Conservation (phyloP, 2,888 invertebrate species). For the Polylopha cassiicola region DNA sequence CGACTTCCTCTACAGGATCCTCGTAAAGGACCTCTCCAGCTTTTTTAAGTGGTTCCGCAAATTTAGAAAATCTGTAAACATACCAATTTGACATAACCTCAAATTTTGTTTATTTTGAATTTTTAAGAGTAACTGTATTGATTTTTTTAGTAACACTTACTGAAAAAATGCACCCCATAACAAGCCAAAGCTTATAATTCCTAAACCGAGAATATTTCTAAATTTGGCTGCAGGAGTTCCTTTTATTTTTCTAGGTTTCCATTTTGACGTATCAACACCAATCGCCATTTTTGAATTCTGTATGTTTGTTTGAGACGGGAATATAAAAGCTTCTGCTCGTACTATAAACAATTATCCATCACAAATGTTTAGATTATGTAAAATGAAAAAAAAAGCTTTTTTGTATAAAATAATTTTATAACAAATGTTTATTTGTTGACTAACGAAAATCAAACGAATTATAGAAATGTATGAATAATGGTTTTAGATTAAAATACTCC, state of each 20-base stretch:
- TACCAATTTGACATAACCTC: constrained; percentile 33
- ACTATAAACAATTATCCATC: too few relatives aligned
- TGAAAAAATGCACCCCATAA: constrained; percentile 63
- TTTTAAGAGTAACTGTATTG: background rate
- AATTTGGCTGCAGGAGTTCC: constrained; percentile 80
- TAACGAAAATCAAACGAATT: too few relatives aligned
- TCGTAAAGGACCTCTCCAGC: constrained; percentile 48
- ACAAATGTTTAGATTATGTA: too few relatives aligned
- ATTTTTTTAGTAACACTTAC: constrained; percentile 49
- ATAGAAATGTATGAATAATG: too few relatives aligned
- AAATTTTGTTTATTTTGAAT: constrained; percentile 22
- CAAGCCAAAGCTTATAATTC: constrained; percentile 59
- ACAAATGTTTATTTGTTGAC: too few relatives aligned
- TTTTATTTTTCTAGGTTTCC: constrained; percentile 81
- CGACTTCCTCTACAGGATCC: constrained; percentile 63
- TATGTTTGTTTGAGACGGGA: constrained; percentile 6
- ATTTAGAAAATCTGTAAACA: constrained; percentile 39
- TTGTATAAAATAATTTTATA: too few relatives aligned
- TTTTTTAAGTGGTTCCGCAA: constrained; percentile 46
- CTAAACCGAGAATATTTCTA: constrained; percentile 73
- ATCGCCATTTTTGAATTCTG: constrained; percentile 60
- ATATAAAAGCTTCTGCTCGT: too few relatives aligned
- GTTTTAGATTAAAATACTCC: too few relatives aligned
- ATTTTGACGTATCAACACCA: constrained; percentile 72
- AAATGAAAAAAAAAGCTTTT: too few relatives aligned